Evolutionary conservation across 2,797 vertebrate genomes (phyloP), one percentile per base, ranked within the genome.

Genomic region (Peromyscus eremicus): DNA sequence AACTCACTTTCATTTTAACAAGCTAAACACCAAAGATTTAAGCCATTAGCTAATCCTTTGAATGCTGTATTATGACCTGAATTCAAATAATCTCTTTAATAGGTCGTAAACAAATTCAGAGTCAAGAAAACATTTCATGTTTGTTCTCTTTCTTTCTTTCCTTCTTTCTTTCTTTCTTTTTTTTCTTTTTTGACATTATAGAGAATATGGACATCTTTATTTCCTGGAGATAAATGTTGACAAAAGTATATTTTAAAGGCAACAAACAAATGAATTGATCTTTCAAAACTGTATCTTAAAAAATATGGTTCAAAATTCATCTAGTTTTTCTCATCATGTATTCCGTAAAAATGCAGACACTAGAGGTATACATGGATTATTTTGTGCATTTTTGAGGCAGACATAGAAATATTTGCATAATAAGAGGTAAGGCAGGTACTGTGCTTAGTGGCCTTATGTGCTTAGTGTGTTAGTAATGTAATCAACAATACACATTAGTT

Each of bases 1-100:
- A 98, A 98, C 91, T 97, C 96, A 1, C 60, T 71, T 95, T 92
- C 52, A 66, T 97, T 97, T 98, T 97, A 97, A 98, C 71, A 95
- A 98, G 98, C 92, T 92, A 95, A 98, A 95, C 89, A 88, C 95
- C 94, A 86, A 83, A 82, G 94, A 95, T 94, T 43, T 95, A 97
- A 89, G 64, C 70, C 85, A 93, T 92, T 71, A 66, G 95, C 87
- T 92, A 94, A 76, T 96, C 81, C 97, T 97, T 32, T 62, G 91
- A 98, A 90, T 85, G 70, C 66, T 71, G 46, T 64, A 57, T 62
- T 96, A 97, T 60, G 80, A 83, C 82, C 89, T 81, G 85, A 64
- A 95, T 23, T 73, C 71, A 96, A 90, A 82, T 85, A 64, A 60
- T 11, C 43, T 84, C 23, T 91, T 32, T 55, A 91, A 71, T 73